phyloP scores from a whole-genome alignment of 2,797 vertebrate species.

The Steatocranus sp. region DNA sequence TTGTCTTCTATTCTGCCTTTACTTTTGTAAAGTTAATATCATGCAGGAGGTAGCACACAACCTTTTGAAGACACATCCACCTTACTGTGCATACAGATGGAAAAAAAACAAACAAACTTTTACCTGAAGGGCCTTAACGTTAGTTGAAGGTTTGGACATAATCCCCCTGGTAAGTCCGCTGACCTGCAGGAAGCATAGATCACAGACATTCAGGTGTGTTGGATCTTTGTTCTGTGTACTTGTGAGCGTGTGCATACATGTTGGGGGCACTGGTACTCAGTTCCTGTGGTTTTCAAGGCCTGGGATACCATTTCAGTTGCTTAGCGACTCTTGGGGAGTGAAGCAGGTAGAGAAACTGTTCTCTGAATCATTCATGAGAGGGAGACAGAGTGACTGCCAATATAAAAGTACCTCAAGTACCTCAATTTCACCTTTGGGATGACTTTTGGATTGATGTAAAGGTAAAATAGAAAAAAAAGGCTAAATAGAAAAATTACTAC shows the following conservation, averaged over 20 bases:
- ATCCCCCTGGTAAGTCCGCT: conserved; percentile 71
- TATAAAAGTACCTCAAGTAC: conserved; percentile 26
- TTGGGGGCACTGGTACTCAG: conserved; percentile 65
- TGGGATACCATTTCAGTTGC: conserved; percentile 88
- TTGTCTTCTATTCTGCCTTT: background rate
- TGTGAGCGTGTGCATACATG: background rate
- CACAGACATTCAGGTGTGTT: conserved; percentile 68
- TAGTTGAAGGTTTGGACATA: conserved; percentile 94
- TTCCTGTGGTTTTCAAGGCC: conserved; percentile 72
- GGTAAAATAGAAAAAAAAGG: background rate
- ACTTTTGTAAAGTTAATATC: background rate
- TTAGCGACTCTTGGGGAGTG: conserved; percentile 78
- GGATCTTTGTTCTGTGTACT: conserved; percentile 1
- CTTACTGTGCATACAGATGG: background rate
- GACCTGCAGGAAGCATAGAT: conserved; percentile 79
- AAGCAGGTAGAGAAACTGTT: conserved; percentile 77
- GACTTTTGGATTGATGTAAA: background rate
- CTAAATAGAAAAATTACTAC: background rate
- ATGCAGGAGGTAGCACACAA: background rate
- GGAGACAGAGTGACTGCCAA: conserved; percentile 28
- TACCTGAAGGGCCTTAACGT: conserved; percentile 98
- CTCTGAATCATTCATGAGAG: conserved; percentile 89
- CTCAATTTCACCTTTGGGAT: background rate
- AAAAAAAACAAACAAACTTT: conserved; percentile 28
- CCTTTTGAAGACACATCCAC: background rate